phyloP scores from a whole-genome alignment of 2,113 vertebrate genomes.

The Chrysemys picta region DNA sequence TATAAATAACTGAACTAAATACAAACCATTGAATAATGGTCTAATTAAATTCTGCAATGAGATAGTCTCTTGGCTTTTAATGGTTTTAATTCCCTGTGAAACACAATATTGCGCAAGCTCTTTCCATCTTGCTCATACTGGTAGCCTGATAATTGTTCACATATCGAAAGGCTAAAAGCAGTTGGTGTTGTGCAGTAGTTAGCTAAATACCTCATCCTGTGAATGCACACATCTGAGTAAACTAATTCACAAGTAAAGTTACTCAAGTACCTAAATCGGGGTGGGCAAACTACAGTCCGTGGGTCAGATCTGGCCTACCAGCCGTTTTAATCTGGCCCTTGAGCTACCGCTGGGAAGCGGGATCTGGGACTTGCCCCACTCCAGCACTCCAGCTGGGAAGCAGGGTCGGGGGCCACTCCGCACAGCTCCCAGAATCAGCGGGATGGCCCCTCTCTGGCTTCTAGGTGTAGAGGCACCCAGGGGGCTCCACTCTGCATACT shows the following conservation, averaged over 20 bases:
- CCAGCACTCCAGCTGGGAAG: too few relatives aligned
- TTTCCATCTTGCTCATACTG: slow-evolving; percentile 28
- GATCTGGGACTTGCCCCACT: too few relatives aligned
- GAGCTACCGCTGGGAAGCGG: too few relatives aligned
- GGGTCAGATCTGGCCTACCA: too few relatives aligned
- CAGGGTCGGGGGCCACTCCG: too few relatives aligned
- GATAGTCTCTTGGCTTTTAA: slow-evolving; percentile 65
- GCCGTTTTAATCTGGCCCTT: too few relatives aligned
- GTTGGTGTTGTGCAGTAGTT: not conserved
- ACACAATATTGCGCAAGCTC: not conserved
- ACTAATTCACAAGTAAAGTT: not conserved
- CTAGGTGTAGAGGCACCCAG: too few relatives aligned
- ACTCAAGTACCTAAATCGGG: not conserved
- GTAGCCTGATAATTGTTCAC: not conserved
- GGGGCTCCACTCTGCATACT: too few relatives aligned
- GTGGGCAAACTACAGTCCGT: too few relatives aligned
- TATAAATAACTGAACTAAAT: slow-evolving; percentile 82
- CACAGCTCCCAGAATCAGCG: too few relatives aligned
- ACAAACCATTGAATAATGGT: slow-evolving; percentile 80
- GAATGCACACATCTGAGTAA: not conserved
- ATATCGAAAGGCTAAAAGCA: slow-evolving; percentile 52
- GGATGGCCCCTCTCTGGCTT: too few relatives aligned
- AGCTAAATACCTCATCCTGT: not conserved
- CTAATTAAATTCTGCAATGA: slow-evolving; percentile 77
- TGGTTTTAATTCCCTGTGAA: slow-evolving; percentile 69